phyloP scores from a whole-genome alignment of 2,888 invertebrate genomes.

The Chaetogeoica ovagalla region DNA sequence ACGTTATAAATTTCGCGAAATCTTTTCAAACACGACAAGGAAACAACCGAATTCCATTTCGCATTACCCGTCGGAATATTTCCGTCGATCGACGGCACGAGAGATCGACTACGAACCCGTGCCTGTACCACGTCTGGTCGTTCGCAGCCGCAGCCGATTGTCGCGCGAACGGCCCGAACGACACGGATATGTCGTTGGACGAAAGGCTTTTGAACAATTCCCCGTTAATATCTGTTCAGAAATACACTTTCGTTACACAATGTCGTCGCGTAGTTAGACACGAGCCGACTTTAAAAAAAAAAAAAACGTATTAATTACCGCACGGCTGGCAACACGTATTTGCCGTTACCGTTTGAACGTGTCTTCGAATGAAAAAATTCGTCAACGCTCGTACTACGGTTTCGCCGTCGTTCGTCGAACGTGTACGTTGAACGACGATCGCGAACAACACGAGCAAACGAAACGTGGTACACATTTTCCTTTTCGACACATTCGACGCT shows the following conservation, averaged over 20 bases:
- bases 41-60: too few relatives aligned
- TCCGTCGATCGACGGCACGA: background rate
- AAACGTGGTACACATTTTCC: too few relatives aligned
- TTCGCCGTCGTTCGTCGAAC: too few relatives aligned
- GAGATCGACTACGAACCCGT: constrained; percentile 5
- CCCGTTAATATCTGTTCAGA: background rate
- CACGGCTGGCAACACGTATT: background rate
- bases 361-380: constrained; percentile 4
- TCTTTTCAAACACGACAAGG: too few relatives aligned
- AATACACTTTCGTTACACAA: background rate
- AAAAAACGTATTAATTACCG: too few relatives aligned
- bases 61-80: background rate
- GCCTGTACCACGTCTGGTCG: constrained; percentile 17
- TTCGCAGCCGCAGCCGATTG: background rate
- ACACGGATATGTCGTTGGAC: constrained; percentile 4
- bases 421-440: too few relatives aligned
- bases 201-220: background rate
- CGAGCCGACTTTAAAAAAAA: background rate
- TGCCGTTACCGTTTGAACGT: constrained; percentile 13
- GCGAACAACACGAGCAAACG: too few relatives aligned
- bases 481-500: too few relatives aligned
- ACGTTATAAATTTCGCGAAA: too few relatives aligned
- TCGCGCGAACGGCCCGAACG: background rate
- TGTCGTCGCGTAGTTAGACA: background rate
- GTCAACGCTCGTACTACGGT: background rate